phyloP scores from a whole-genome alignment of 2,888 invertebrate genomes.

The Diogma glabrata region DNA sequence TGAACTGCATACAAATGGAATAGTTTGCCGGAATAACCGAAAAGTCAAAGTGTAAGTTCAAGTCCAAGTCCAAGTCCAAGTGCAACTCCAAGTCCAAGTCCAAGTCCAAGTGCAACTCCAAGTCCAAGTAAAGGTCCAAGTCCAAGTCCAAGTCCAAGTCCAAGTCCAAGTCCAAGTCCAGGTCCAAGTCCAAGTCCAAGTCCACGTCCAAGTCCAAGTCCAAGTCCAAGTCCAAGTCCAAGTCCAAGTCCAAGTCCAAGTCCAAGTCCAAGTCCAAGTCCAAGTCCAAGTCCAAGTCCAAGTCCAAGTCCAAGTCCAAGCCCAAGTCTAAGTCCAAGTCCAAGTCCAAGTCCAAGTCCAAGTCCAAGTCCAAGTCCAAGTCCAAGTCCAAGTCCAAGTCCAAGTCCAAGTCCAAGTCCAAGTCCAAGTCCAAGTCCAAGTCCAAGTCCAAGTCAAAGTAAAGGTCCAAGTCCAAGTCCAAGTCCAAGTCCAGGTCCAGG shows the following conservation, averaged over 20 bases:
- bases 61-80: background rate
- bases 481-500: background rate
- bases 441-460: background rate
- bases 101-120: background rate
- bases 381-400: background rate
- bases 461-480: background rate
- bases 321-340: background rate
- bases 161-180: background rate
- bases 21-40: too few species aligned
- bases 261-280: background rate
- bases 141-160: background rate
- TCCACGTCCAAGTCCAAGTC: background rate
- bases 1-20: too few species aligned
- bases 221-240: background rate
- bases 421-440: background rate
- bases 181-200: background rate
- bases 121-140: background rate
- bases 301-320: constrained; percentile 1
- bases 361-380: background rate
- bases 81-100: background rate
- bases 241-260: background rate
- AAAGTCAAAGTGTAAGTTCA: background rate
- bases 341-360: constrained; percentile 7
- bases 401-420: background rate
- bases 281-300: background rate